A percentile compares a stretch with the other conserved stretches of the same genome.
phyloP scores from a whole-genome alignment of 2,113 vertebrate species.

The Mormyrus lacerda region DNA sequence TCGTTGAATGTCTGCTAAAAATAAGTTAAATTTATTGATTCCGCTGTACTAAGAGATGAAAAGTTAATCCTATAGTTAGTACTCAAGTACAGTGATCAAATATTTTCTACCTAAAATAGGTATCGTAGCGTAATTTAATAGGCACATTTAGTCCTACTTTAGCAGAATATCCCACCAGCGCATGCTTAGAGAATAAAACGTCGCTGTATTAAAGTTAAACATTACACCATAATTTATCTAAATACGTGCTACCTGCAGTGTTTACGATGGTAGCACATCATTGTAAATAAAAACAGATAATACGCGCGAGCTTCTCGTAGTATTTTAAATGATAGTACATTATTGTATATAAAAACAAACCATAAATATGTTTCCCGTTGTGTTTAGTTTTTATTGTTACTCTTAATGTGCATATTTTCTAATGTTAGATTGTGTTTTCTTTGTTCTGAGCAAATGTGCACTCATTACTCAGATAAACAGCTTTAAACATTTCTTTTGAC shows the following conservation, averaged over 20 bases:
- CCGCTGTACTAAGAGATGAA: neutral
- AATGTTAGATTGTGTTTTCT: neutral
- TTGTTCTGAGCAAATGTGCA: neutral
- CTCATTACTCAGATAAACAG: too few species aligned
- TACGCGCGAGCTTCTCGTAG: too few species aligned
- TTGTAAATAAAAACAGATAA: too few species aligned
- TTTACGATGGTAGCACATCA: too few species aligned
- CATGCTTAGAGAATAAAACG: neutral
- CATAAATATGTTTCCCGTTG: neutral
- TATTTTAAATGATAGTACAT: neutral
- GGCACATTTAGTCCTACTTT: neutral
- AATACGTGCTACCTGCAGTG: neutral
- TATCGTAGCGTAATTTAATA: neutral
- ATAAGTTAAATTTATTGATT: neutral
- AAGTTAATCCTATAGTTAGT: neutral
- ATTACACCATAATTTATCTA: neutral
- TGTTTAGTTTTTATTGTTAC: neutral
- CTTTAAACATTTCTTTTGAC: too few species aligned
- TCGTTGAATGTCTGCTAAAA: neutral
- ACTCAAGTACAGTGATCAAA: neutral
- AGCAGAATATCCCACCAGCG: neutral
- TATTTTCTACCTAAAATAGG: neutral
- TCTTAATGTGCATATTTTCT: neutral
- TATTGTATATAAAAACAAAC: neutral
- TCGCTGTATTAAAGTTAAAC: neutral